Evolutionary conservation across 2,888 invertebrate genomes (phyloP).

Genomic region (Sinopyrophorus schimmeli): DNA sequence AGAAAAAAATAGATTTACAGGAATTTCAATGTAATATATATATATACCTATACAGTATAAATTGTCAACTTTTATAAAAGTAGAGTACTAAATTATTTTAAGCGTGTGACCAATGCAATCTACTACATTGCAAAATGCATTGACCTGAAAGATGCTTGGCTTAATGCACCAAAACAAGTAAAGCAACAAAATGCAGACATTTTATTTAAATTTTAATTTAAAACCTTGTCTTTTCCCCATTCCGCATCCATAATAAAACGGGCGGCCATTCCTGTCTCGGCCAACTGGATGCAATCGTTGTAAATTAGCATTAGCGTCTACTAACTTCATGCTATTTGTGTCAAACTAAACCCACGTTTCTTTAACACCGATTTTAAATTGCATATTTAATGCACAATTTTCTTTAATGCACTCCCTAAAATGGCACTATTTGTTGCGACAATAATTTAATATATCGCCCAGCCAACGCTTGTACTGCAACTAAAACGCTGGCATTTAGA

Average conservation of each 20-base stretch:
- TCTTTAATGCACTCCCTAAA: slow-evolving; percentile 25
- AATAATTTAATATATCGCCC: slow-evolving; percentile 10
- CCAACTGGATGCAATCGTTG: slow-evolving; percentile 53
- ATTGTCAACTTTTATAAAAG: too few species aligned
- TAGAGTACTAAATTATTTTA: too few species aligned
- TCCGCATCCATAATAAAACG: slow-evolving; percentile 50
- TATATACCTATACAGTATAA: too few species aligned
- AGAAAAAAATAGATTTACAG: too few species aligned
- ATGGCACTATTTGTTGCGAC: slow-evolving; percentile 15
- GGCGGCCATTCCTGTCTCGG: slow-evolving; percentile 49
- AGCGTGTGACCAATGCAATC: slow-evolving; percentile 15
- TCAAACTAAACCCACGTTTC: slow-evolving; percentile 53
- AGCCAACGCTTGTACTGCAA: slow-evolving; percentile 2
- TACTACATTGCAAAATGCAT: slow-evolving; percentile 20
- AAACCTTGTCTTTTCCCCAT: slow-evolving; percentile 50
- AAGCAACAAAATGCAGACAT: slow-evolving; percentile 51
- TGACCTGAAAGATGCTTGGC: slow-evolving; percentile 25
- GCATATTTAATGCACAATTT: slow-evolving; percentile 27
- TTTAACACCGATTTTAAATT: slow-evolving; percentile 35
- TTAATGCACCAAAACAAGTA: slow-evolving; percentile 37
- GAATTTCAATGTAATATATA: too few species aligned
- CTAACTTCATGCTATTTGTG: slow-evolving; percentile 55
- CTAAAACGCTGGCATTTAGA: too few species aligned
- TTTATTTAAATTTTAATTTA: slow-evolving; percentile 55
- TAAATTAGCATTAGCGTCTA: slow-evolving; percentile 56